Evolutionary conservation across 2,888 invertebrate genomes (phyloP), one percentile per base, ranked within the genome.

Genomic region (Trichopoda pennipes): DNA sequence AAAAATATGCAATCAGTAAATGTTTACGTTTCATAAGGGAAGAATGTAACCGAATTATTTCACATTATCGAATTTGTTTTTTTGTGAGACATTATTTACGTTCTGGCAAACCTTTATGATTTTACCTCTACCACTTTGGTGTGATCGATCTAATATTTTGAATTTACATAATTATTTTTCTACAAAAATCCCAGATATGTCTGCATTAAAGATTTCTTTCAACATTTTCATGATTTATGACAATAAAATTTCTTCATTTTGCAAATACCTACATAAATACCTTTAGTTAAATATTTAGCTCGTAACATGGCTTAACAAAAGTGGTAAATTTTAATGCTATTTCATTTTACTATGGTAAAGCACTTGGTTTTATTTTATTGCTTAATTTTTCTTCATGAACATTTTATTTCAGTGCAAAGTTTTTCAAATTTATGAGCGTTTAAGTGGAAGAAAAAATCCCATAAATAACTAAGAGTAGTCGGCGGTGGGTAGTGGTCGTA

Each of bases 381-480:
- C 16, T 17, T n/a, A n/a, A n/a, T 51, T 49, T 49, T 51, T 32
- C 44, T 60, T 44, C 17, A 19, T 12, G 12, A 42, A 32, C 53
- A 47, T 61, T 69, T 69, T 77, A 73, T 69, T 72, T 63, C 73
- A 38, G 69, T 77, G 68, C 66, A 77, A 81, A 81, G 68, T 74
- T 77, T 77, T 69, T 16, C 21, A 73, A 68, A 81, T 81, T 81
- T 81, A 81, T 75, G 77, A 81, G 73, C 44, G 68, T 81, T 73
- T 77, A 69, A 77, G 69, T 69, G 51, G 56, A 77, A 63, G 55
- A 12, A 38, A 23, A 69, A 55, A 70, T 21, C 51, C 53, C 64
- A 80, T 58, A 80, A 80, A 80, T 69, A 69, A 75, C 75, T 64
- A 64, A 60, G 32, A 61, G 74, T 58, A 75, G 68, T 64, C 63